Percentiles rank a stretch among this genome's conserved stretches.
Evolutionary conservation across 2,888 invertebrate genomes (phyloP).

Genomic region (Oscheius onirici): DNA sequence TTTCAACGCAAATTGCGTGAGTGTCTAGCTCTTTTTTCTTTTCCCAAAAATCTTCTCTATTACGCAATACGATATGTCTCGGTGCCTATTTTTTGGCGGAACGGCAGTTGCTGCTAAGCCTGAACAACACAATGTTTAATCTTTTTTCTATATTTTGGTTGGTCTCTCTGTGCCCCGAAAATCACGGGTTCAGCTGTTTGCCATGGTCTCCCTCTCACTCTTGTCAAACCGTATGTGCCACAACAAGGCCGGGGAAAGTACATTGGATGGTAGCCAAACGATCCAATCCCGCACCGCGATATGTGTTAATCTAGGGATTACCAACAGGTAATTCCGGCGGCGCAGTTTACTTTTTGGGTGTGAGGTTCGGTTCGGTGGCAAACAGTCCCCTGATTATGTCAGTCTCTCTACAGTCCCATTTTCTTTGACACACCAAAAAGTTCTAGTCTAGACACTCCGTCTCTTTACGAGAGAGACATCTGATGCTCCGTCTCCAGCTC

Average conservation of each 20-base stretch:
- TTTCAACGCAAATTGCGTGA: too few species aligned
- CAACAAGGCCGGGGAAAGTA: conserved; percentile 8
- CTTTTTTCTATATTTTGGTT: not conserved
- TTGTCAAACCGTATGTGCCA: not conserved
- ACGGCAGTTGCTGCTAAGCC: too few species aligned
- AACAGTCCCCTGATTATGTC: conserved; percentile 8
- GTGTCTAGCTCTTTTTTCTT: too few species aligned
- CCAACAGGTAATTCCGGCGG: conserved; percentile 22
- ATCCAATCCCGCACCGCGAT: not conserved
- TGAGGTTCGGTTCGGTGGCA: not conserved
- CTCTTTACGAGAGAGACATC: conserved; percentile 1
- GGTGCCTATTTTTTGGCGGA: too few species aligned
- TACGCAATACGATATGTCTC: too few species aligned
- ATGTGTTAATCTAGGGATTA: conserved; percentile 29
- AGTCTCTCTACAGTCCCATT: too few species aligned
- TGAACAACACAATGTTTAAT: too few species aligned
- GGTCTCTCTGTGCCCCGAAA: conserved; percentile 1
- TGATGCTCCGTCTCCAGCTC: not conserved
- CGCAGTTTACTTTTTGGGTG: conserved; percentile 21
- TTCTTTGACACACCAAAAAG: not conserved
- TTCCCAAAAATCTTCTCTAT: too few species aligned
- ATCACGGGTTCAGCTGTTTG: conserved; percentile 25
- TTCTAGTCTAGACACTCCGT: not conserved
- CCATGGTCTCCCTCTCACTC: conserved; percentile 11
- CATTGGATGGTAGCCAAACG: conserved; percentile 14